Base-by-base conservation (phyloP, 2,113 vertebrate species). In the Thamnaconus septentrionalis region DNA sequence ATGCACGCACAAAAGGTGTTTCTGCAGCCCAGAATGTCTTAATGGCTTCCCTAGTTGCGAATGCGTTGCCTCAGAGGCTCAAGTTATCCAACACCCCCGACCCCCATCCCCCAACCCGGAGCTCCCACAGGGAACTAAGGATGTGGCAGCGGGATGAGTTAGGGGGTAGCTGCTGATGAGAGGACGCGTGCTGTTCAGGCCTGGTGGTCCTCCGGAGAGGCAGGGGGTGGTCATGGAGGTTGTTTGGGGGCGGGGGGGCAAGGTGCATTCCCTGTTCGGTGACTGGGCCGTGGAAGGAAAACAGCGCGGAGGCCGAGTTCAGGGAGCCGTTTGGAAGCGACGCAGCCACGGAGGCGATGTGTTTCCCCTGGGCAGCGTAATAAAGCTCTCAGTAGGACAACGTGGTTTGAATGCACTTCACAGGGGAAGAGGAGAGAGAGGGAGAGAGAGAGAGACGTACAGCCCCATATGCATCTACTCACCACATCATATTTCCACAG, bases 401-500 rank as follows among this genome's bases (percentile, higher is more conserved):
- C 74, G 67, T 84, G 85, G 86, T 85, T 87, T 90, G 80, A 91
- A 87, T 76, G 56, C 76, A 81, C 82, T 85, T 89, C 87, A 87
- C 80, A 90, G 69, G 44, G 69, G 67, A 63, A 63, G 18, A 31
- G 18, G 62, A 11, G 68, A 57, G 45, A 31, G 18, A 31, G 69
- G 42, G 69, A 69, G 61, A 63, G 62, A 11, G 68, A 57, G 45
- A 79, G 73, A 73, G 73, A 82, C 80, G 79, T 70, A 70, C 75
- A 73, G 71, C 60, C 65, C 81, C 75, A 81, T 85, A 82, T 86
- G 84, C 75, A 77, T 82, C 53, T 61, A 79, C 77, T 86, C 84
- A 87, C 82, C 87, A 87, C 87, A 89, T 89, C 83, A 87, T 85
- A 87, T 89, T 87, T 91, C 82, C 76, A 85, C 62, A 67, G 76